Base-by-base conservation (phyloP, 1,140 invertebrate species). In the Drosophila novamexicana region DNA sequence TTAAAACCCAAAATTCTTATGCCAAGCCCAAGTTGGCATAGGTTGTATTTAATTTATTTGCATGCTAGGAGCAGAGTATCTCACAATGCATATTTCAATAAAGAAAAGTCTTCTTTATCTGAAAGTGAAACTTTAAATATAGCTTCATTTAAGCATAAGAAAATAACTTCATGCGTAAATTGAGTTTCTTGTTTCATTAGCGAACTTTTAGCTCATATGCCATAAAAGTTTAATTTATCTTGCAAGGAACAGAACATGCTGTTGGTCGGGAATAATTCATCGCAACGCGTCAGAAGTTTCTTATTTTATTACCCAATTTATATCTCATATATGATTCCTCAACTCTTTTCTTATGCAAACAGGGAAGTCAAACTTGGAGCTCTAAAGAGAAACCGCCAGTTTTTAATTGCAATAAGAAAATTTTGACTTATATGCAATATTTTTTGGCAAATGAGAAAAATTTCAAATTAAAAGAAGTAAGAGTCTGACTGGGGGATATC, bases 401-500 rank as follows among this genome's bases (percentile, higher is more conserved):
- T 59, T 58, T 59, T 59, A 45, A 59, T 59, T 45, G 56, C 56
- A 16, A 29, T 18, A 10, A 34, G 22, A 40, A 45, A 59, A 59
- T 44, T 45, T 8, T n/a, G 32, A 7, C 29, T 34, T 12, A 52
- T 29, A 52, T 14, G 12, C 4, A 12, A 44, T 4, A 10, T n/a
- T 12, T 10, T 16, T 44, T 44, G 42, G 42, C 10, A 14, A 14
- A 14, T 14, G 12, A 14, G 14, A 42, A 42, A 42, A 42, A 6
- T 42, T 42, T 40, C 10, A 1, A 29, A 29, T 29, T 4, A 5
- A 29, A 29, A 29, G 4, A 5, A 29, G 22, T 29, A 29, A 29
- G 4, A 29, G 22, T 29, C 4, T 29, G 22, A 29, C 22, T 29
- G 22, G 4, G 22, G 22, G 22, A 29, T 29, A 29, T 5, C 22